Conservation (phyloP, 2,113 vertebrate genomes). For the Hirundichthys speculiger region DNA sequence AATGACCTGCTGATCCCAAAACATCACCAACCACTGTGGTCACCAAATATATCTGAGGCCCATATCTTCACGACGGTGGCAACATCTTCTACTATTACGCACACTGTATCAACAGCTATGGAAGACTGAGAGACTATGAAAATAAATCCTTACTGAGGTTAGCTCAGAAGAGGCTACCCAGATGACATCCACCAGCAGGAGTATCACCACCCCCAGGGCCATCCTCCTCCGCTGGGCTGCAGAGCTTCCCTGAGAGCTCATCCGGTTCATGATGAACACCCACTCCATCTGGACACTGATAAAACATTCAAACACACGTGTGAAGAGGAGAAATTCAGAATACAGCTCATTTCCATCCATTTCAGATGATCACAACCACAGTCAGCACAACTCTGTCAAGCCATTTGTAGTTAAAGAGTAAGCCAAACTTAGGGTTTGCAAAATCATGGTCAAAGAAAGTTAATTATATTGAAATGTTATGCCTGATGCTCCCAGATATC, state of each 20-base stretch:
- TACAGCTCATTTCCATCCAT: no score
- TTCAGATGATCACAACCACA: no score
- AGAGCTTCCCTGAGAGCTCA: conserved; percentile 88
- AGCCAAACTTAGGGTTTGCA: no score
- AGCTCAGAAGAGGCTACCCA: conserved; percentile 98
- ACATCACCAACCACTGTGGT: no score
- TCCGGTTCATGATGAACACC: conserved; percentile 92
- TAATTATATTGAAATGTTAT: no score
- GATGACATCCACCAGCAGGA: conserved; percentile 94
- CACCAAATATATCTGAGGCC: no score
- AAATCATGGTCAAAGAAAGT: no score
- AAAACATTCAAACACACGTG: not conserved
- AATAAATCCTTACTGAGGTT: conserved; percentile 88
- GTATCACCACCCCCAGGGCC: conserved; percentile 91
- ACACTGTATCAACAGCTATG: not conserved
- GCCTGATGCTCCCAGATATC: no score
- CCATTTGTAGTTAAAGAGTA: no score
- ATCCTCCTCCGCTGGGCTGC: conserved; percentile 88
- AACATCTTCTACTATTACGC: not conserved
- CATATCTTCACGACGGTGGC: not conserved
- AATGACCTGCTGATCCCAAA: no score
- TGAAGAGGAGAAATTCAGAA: not conserved
- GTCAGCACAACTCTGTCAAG: no score
- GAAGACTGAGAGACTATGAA: not conserved
- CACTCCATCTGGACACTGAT: conserved; percentile 85